Conservation (phyloP, 2,888 invertebrate species). For the Apomyelois bistriatella region DNA sequence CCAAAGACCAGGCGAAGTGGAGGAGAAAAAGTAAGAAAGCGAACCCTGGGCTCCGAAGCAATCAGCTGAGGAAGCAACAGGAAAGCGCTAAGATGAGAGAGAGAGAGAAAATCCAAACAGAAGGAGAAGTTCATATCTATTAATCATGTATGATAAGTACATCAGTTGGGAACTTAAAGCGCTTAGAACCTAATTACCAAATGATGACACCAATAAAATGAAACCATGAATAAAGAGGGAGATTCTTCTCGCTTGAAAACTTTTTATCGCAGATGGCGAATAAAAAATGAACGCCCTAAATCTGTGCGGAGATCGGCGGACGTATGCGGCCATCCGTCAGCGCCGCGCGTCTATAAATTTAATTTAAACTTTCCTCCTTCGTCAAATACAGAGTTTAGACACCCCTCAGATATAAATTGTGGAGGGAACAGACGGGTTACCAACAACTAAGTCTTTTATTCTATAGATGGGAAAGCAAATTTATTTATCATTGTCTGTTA, state of each 20-base stretch:
- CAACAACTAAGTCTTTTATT: not conserved
- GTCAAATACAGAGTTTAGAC: conserved; percentile 45
- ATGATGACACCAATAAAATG: conserved; percentile 6
- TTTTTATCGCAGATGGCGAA: not conserved
- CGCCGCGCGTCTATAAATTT: conserved; percentile 49
- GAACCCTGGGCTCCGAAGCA: too few species aligned
- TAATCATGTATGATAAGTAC: too few species aligned
- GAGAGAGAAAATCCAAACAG: too few species aligned
- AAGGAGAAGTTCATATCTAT: too few species aligned
- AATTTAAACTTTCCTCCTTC: conserved; percentile 66
- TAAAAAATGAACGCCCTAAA: conserved; percentile 4
- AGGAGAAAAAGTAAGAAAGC: too few species aligned
- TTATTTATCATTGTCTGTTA: too few species aligned
- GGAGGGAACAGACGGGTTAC: not conserved
- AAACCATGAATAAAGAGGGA: conserved; percentile 9
- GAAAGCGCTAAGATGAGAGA: too few species aligned
- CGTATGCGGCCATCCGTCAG: conserved; percentile 45
- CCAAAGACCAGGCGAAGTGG: too few species aligned
- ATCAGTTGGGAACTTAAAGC: too few species aligned
- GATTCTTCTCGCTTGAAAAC: not conserved
- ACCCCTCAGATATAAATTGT: conserved; percentile 21
- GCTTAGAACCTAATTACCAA: not conserved
- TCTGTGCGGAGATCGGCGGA: conserved; percentile 22
- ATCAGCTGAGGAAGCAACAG: too few species aligned
- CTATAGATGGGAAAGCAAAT: too few species aligned